These are phyloP conservation scores for Oedothorax gibbosus DNA, from an alignment of 1,140 invertebrate species.

Conservation along the genomic window DNA sequence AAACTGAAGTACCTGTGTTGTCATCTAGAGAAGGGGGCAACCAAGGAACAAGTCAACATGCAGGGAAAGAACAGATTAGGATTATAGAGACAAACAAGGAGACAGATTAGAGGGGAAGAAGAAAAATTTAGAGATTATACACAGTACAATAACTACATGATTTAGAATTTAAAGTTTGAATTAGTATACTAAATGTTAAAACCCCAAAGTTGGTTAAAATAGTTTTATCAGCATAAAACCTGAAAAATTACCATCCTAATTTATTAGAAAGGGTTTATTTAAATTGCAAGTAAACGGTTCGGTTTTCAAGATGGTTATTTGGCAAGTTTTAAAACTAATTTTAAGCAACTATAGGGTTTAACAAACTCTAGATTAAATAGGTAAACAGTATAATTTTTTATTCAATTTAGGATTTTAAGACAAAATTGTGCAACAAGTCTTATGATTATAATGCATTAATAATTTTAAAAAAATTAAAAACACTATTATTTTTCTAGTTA, in stretches of 20 bases:
- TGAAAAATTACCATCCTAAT: neutral
- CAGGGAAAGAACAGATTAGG: constrained; percentile 26
- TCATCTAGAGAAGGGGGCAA: constrained; percentile 54
- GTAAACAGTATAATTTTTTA: too few species aligned
- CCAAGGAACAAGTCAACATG: constrained; percentile 56
- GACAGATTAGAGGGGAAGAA: constrained; percentile 6
- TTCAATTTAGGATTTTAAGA: too few species aligned
- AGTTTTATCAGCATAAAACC: neutral
- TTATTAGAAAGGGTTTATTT: too few species aligned
- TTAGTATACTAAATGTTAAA: too few species aligned
- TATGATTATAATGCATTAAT: too few species aligned
- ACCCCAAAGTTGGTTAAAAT: neutral
- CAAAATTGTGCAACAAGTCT: too few species aligned
- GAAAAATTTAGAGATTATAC: neutral
- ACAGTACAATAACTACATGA: neutral
- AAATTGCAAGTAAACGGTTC: too few species aligned
- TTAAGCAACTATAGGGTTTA: neutral
- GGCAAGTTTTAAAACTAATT: neutral
- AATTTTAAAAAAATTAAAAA: too few species aligned
- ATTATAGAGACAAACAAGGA: constrained; percentile 31
- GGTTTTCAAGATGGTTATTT: too few species aligned
- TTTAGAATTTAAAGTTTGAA: too few species aligned
- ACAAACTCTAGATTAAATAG: neutral
- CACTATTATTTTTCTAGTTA: too few species aligned
- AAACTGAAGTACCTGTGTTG: constrained; percentile 52